Percentiles rank a stretch among this genome's conserved stretches.
Conservation (phyloP, 2,888 invertebrate genomes). For the Megastigmus dorsalis region DNA sequence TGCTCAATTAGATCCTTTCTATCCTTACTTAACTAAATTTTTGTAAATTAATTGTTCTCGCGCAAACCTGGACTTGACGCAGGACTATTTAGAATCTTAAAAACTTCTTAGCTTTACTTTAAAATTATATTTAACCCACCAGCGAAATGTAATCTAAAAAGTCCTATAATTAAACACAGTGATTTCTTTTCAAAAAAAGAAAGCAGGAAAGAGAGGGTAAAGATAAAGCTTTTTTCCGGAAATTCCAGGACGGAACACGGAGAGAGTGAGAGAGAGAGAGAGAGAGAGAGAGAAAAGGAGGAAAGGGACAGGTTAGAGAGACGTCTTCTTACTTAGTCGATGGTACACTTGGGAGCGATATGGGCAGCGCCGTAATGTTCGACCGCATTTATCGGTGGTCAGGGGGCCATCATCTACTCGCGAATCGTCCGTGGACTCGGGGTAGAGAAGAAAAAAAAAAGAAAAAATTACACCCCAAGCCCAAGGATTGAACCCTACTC, state of each 20-base stretch:
- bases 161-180: background rate
- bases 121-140: too few species aligned
- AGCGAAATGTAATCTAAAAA: too few species aligned
- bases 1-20: too few species aligned
- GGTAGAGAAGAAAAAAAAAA: background rate
- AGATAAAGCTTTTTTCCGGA: background rate
- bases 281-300: background rate
- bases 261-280: background rate
- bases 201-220: background rate
- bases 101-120: too few species aligned
- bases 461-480: background rate
- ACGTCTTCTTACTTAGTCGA: slow-evolving; percentile 28
- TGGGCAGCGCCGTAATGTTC: background rate
- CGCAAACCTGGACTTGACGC: too few species aligned
- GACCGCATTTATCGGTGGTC: slow-evolving; percentile 37
- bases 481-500: background rate
- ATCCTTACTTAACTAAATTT: too few species aligned
- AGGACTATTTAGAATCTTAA: too few species aligned
- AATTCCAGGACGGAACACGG: too few species aligned
- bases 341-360: slow-evolving; percentile 24
- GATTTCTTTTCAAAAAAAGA: background rate
- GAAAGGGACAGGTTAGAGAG: background rate
- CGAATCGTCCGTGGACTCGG: background rate
- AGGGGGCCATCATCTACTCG: slow-evolving; percentile 34
- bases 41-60: too few species aligned